Conservation (phyloP, 2,888 invertebrate species). For the Heteromurus nitidus region DNA sequence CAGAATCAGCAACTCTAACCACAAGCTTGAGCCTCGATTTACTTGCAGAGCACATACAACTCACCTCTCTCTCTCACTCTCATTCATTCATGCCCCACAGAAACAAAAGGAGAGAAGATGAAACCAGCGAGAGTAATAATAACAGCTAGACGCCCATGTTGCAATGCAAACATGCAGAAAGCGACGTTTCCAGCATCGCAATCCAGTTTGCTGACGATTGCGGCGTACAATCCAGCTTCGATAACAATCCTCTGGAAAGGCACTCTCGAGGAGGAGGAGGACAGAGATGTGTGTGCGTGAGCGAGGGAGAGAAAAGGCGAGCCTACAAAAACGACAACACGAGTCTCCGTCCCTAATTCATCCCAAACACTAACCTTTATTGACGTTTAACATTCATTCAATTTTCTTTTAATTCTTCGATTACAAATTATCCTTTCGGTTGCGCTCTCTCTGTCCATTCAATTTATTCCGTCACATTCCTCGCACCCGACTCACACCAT, state of each 20-base stretch:
- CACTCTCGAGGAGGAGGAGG: too few relatives aligned
- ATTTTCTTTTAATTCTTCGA: slow-evolving; percentile 67
- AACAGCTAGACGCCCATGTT: not conserved
- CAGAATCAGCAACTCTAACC: slow-evolving; percentile 59
- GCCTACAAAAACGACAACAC: slow-evolving; percentile 9
- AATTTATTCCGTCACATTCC: slow-evolving; percentile 37
- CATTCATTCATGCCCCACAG: slow-evolving; percentile 51
- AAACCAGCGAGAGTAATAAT: slow-evolving; percentile 19
- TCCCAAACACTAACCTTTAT: slow-evolving; percentile 61
- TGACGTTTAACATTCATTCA: slow-evolving; percentile 69
- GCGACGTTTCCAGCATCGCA: not conserved
- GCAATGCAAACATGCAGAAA: not conserved
- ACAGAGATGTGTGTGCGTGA: not conserved
- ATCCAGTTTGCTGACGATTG: too few relatives aligned
- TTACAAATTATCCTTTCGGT: slow-evolving; percentile 56
- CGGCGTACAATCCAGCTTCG: too few relatives aligned
- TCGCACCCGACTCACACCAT: not conserved
- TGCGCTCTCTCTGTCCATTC: slow-evolving; percentile 40
- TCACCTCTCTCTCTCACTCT: slow-evolving; percentile 9
- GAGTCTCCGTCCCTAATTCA: slow-evolving; percentile 45
- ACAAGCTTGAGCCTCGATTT: slow-evolving; percentile 54
- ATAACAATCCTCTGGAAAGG: too few relatives aligned
- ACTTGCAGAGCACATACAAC: slow-evolving; percentile 58
- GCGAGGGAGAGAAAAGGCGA: not conserved
- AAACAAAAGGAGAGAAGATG: slow-evolving; percentile 42